Evolutionary conservation across 2,797 vertebrate species (phyloP), one percentile per base, ranked within the genome.

Genomic region (Austrolebias charrua): DNA sequence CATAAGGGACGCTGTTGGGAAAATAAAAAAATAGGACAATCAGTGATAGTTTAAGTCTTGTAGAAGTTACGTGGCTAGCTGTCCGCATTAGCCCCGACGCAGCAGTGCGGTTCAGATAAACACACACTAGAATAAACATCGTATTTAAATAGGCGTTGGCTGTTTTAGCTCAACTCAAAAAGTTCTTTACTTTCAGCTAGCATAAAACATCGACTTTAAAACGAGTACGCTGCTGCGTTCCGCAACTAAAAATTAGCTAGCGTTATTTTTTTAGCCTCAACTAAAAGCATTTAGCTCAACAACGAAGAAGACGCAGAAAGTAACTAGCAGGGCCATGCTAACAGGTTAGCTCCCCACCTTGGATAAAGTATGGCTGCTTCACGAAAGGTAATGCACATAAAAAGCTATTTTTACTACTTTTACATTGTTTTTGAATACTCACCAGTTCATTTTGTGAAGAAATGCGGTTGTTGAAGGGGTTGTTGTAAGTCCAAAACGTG

Each of bases 361-460:
- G 19, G 35, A 45, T 33, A 81, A 64, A 79, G 81, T 86, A 84
- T 79, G 84, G 55, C 24, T 73, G 33, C 63, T 73, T 19, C 24
- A 46, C 4, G 24, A 16, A 51, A 5, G 14, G 0, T 1, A 18
- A 7, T 14, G 20, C 5, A 15, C 0, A 20, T 10, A 44, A 59
- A 35, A 6, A 24, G 4, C 7, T 6, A 16, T 7, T 38, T 51
- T 28, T 14, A 28, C 4, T 5, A 9, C 20, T 11, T n/a, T 13
- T 50, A 35, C 14, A 5, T 4, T 2, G 11, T 19, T 42, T 15
- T 24, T 38, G 0, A 67, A 60, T 67, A 92, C 91, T 43, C 69
- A 93, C 90, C 91, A 75, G 60, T 20, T 73, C 84, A 91, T 90
- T 57, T 60, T 82, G 82, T 55, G 43, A 57, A n/a, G 8, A 35